Conservation (phyloP, 2,113 vertebrate genomes). For the Actenoides hombroni region DNA sequence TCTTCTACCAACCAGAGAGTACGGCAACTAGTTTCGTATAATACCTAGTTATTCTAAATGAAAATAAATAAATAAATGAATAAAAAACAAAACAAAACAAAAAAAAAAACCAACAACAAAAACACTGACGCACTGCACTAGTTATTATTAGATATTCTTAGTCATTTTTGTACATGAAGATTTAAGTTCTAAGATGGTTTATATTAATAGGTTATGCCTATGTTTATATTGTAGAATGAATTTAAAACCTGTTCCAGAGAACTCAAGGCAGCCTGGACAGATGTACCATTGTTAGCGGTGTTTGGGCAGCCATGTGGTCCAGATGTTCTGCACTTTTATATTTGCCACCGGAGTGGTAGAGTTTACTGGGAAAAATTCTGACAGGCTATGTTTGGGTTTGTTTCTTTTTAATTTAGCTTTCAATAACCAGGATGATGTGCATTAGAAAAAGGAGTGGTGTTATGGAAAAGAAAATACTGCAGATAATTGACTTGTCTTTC, state of each 20-base stretch:
- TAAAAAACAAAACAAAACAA: neutral
- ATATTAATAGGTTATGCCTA: conserved; percentile 88
- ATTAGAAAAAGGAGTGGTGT: conserved; percentile 76
- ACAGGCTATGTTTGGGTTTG: conserved; percentile 71
- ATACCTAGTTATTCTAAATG: conserved; percentile 81
- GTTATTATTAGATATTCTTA: conserved; percentile 86
- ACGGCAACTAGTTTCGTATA: conserved; percentile 81
- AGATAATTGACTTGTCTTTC: conserved; percentile 73
- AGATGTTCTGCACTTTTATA: conserved; percentile 84
- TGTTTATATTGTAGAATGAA: conserved; percentile 85
- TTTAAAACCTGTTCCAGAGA: conserved; percentile 80
- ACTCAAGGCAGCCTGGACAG: conserved; percentile 75
- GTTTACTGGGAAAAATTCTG: conserved; percentile 79
- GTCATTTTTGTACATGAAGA: conserved; percentile 88
- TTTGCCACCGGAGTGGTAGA: conserved; percentile 80
- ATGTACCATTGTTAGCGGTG: conserved; percentile 84
- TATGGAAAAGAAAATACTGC: conserved; percentile 70
- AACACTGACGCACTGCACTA: conserved; percentile 86
- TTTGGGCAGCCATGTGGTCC: conserved; percentile 79
- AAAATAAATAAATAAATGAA: conserved; percentile 22
- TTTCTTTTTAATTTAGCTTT: conserved; percentile 69
- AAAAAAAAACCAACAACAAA: neutral
- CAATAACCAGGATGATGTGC: conserved; percentile 79
- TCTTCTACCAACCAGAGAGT: conserved; percentile 81
- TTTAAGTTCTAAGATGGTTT: conserved; percentile 87